Evolutionary conservation across 2,888 invertebrate species (phyloP).

Genomic region (Polymixis lichenea): DNA sequence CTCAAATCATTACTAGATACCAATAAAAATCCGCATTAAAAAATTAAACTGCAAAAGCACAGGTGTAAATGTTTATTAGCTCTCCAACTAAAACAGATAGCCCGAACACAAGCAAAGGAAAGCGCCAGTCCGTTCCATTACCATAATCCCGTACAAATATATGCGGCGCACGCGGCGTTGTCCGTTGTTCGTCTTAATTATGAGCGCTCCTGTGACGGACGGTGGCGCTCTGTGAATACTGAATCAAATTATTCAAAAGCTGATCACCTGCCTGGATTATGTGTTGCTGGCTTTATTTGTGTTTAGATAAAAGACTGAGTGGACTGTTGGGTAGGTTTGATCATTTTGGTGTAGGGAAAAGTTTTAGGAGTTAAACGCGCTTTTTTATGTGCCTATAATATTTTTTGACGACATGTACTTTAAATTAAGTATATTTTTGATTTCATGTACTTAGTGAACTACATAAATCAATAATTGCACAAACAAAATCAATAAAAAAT

Average conservation of each 20-base stretch:
- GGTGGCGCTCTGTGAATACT: slow-evolving; percentile 70
- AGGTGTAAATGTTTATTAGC: slow-evolving; percentile 37
- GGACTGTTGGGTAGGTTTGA: not conserved
- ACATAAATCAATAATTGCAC: too few species aligned
- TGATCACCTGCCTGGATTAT: slow-evolving; percentile 45
- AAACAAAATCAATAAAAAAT: too few species aligned
- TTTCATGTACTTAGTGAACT: too few species aligned
- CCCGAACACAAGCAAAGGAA: slow-evolving; percentile 23
- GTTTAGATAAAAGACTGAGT: slow-evolving; percentile 23
- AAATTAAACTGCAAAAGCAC: not conserved
- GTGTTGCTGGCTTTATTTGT: slow-evolving; percentile 48
- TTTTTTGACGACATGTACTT: not conserved
- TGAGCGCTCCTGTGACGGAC: slow-evolving; percentile 72
- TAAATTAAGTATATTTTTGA: not conserved
- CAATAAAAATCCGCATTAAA: not conserved
- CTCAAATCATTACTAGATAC: too few species aligned
- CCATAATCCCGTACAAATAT: slow-evolving; percentile 77
- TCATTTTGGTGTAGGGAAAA: not conserved
- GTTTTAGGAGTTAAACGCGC: not conserved
- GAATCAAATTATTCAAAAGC: slow-evolving; percentile 63
- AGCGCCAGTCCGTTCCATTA: slow-evolving; percentile 62
- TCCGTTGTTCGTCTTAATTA: slow-evolving; percentile 77
- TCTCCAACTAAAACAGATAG: not conserved
- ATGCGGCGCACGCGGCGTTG: slow-evolving; percentile 73
- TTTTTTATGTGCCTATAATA: not conserved